Conservation (phyloP, 2,888 invertebrate species). For the Plutella xylostella region DNA sequence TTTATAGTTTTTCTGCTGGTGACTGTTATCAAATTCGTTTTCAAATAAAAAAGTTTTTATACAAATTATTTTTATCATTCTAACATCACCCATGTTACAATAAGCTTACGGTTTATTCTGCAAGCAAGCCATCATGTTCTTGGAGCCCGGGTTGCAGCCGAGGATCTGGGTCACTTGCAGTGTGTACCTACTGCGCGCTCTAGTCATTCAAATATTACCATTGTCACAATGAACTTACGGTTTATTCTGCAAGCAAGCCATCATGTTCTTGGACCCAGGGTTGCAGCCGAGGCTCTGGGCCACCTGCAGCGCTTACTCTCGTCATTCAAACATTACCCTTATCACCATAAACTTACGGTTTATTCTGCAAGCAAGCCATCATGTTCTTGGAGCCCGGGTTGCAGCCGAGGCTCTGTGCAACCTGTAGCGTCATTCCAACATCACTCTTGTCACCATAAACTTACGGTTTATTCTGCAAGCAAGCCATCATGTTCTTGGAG, state of each 20-base stretch:
- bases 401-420: constrained; percentile 83
- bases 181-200: constrained; percentile 81
- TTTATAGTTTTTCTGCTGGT: too few relatives aligned
- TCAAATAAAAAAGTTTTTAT: too few relatives aligned
- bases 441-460: constrained; percentile 23
- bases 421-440: constrained; percentile 85
- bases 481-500: constrained; percentile 66
- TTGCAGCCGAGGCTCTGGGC: constrained; percentile 84
- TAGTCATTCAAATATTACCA: too few relatives aligned
- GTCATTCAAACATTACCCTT: too few relatives aligned
- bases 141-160: constrained; percentile 77
- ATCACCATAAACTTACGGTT: constrained; percentile 42
- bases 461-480: constrained; percentile 57
- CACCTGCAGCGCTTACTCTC: constrained; percentile 83
- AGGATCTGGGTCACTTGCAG: constrained; percentile 82
- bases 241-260: constrained; percentile 53
- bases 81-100: too few relatives aligned
- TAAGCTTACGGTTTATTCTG: constrained; percentile 54
- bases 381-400: constrained; percentile 72
- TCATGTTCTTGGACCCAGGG: constrained; percentile 69
- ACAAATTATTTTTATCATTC: too few relatives aligned
- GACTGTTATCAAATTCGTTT: too few relatives aligned
- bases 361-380: constrained; percentile 55
- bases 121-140: constrained; percentile 63
- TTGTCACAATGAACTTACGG: constrained; percentile 38